A percentile compares a stretch with the other conserved stretches of the same genome.
phyloP scores from a whole-genome alignment of 2,797 vertebrate species.

The Microtus obscurus region DNA sequence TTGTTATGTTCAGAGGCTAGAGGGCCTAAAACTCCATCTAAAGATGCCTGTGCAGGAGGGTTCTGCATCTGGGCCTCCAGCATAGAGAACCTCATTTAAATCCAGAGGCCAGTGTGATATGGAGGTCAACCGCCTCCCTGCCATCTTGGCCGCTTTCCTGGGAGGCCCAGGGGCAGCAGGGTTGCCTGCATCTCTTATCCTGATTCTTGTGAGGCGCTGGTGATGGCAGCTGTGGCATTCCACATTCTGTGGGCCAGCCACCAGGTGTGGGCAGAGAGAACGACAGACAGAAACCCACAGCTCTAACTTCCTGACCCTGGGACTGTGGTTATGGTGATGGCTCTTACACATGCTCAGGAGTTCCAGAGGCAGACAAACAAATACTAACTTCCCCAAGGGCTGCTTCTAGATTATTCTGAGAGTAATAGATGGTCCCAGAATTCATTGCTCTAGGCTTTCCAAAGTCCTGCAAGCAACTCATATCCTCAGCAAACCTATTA shows the following conservation, averaged over 20 bases:
- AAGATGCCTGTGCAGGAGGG: not conserved
- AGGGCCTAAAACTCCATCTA: not conserved
- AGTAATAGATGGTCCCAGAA: not conserved
- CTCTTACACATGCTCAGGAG: not conserved
- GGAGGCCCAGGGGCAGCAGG: not conserved
- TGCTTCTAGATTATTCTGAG: not conserved
- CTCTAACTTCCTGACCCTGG: not conserved
- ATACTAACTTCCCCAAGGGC: not conserved
- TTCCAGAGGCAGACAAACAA: not conserved
- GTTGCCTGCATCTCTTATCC: not conserved
- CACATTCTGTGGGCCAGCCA: too few species aligned
- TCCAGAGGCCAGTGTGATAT: not conserved
- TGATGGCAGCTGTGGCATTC: not conserved
- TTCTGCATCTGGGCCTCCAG: not conserved
- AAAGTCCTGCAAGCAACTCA: not conserved
- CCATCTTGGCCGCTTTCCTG: not conserved
- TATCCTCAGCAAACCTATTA: not conserved
- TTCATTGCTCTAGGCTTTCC: not conserved
- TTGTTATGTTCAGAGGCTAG: not conserved
- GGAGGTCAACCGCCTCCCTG: not conserved
- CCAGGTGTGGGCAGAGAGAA: not conserved
- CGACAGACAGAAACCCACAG: not conserved
- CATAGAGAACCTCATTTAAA: not conserved
- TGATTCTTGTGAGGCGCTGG: not conserved
- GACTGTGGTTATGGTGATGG: not conserved